Percentiles rank a stretch among this genome's conserved stretches.
phyloP scores from a whole-genome alignment of 37 sponge, comb jelly and placozoan genomes.

The Lycopodina hypogea region DNA sequence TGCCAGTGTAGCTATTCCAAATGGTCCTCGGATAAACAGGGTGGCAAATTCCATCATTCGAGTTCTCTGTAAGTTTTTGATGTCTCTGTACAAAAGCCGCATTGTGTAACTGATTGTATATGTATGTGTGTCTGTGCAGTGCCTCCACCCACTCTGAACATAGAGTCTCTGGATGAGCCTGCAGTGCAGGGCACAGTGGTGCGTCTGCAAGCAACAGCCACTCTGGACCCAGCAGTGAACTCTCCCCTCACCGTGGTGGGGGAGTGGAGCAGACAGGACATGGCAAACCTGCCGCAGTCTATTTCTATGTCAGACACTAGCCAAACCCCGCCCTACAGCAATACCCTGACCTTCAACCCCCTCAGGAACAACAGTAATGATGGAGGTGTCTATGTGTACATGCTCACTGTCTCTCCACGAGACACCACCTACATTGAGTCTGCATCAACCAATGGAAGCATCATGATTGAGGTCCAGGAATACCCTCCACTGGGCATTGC shows the following conservation, averaged over 20 bases:
- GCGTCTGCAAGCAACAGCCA: background rate
- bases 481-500: background rate
- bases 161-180: background rate
- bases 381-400: slow-evolving; percentile 16
- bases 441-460: background rate
- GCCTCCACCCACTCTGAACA: slow-evolving; percentile 2
- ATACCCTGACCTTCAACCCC: background rate
- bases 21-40: background rate
- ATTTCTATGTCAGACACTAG: background rate
- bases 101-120: background rate
- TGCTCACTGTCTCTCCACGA: background rate
- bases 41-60: background rate
- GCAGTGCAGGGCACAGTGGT: slow-evolving; percentile 6
- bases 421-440: background rate
- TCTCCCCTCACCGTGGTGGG: slow-evolving; percentile 18
- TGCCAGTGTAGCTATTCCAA: slow-evolving; percentile 11
- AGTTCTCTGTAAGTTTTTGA: slow-evolving; percentile 25
- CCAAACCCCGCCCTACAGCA: background rate
- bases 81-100: background rate
- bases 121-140: slow-evolving; percentile 3
- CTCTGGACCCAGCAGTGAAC: slow-evolving; percentile 10
- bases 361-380: background rate
- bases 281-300: background rate
- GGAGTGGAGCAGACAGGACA: slow-evolving; percentile 9
- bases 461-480: background rate